These are phyloP conservation scores for Antechinus stuartii DNA, from an alignment of 2,113 vertebrate genomes.

Conservation along the genomic window DNA sequence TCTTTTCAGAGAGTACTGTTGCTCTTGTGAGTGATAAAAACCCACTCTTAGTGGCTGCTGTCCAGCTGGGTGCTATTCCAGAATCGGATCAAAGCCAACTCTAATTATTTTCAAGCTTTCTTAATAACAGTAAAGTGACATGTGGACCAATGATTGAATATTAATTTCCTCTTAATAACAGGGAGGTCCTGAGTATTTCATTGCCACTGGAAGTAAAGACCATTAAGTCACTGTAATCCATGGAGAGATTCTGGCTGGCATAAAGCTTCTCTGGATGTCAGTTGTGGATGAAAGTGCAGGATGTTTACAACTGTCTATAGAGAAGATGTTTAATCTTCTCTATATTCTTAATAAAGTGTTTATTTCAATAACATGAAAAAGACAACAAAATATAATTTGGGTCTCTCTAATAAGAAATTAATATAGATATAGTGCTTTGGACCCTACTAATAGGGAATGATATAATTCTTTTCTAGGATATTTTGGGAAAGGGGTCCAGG, in stretches of 20 bases:
- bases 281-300: slow-evolving; percentile 42
- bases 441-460: background rate
- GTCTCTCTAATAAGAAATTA: background rate
- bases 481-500: background rate
- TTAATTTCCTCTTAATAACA: slow-evolving; percentile 66
- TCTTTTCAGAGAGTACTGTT: slow-evolving; percentile 50
- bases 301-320: slow-evolving; percentile 65
- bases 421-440: background rate
- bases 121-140: slow-evolving; percentile 70
- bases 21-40: slow-evolving; percentile 53
- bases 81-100: slow-evolving; percentile 60
- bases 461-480: background rate
- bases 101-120: slow-evolving; percentile 69
- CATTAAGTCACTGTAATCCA: slow-evolving; percentile 9
- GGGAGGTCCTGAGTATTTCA: slow-evolving; percentile 42
- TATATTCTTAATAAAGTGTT: slow-evolving; percentile 61
- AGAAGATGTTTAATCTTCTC: too few species aligned
- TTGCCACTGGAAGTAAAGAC: background rate
- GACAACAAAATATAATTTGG: slow-evolving; percentile 53
- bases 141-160: slow-evolving; percentile 59
- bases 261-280: slow-evolving; percentile 21
- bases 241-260: slow-evolving; percentile 38
- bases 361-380: slow-evolving; percentile 54
- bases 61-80: slow-evolving; percentile 69
- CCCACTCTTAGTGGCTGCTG: slow-evolving; percentile 43